Base-by-base conservation (phyloP, 37 sponge, comb jelly and placozoan species). In the Hormiphora californensis region DNA sequence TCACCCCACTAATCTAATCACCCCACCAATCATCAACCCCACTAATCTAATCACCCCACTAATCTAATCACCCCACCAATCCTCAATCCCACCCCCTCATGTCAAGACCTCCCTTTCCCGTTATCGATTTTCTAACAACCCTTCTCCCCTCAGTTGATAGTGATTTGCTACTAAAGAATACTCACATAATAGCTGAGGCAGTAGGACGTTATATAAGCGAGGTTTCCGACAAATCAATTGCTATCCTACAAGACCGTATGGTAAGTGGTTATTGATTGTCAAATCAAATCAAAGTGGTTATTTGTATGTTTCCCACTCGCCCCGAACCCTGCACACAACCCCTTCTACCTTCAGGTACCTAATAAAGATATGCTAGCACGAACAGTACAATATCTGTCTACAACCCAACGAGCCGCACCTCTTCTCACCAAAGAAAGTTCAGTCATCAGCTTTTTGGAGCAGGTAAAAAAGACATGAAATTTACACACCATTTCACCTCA, bases 141-240 rank as follows among this genome's bases (percentile, higher is more conserved):
- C n/a, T n/a, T 57, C 61, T 12, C 1, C 19, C 46, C 33, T 49
- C 54, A 85, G 86, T 88, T 1, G 49, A 86, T 89, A 61, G 28
- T 31, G 85, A 87, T 9, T 32, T 23, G 15, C 53, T 94, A 46
- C 32, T 78, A 3, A 61, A 63, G 31, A 92, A 92, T 86, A 90
- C 93, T 9, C 65, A 87, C 22, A 35, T 90, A 2, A 27, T 95
- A 7, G 95, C 92, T n/a, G 93, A 95, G 15, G 89, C 85, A 8
- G 2, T 95, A 15, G 92, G 88, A 0, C 63, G 90, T 33, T 89
- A 91, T 40, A 88, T 95, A 30, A 91, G 69, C 63, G 89, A 94
- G 63, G 54, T 93, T n/a, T 88, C 94, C 0, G 68, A 67, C 39
- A 35, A 30, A 4, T 67, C 68, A 19, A 39, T 34, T 39, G 34